These are phyloP conservation scores for Actinostola sp. DNA, from an alignment of 92 coral and sea anemone species.

Conservation along the genomic window DNA sequence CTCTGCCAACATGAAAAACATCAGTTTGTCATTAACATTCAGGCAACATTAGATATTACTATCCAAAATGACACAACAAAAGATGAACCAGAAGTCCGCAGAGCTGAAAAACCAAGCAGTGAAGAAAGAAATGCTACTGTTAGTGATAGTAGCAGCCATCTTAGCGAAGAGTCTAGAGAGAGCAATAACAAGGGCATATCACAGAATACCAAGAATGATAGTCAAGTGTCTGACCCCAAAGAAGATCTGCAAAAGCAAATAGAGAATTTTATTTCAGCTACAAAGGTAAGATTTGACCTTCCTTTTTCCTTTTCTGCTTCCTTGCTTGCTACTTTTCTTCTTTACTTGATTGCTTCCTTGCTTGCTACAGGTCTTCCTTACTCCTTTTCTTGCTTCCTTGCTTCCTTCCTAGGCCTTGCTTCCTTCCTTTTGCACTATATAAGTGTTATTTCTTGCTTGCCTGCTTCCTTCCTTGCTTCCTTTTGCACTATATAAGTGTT, in stretches of 20 bases:
- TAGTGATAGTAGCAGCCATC: constrained; percentile 7
- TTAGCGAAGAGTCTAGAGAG: constrained; percentile 31
- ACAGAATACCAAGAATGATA: constrained; percentile 35
- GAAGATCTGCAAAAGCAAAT: constrained; percentile 75
- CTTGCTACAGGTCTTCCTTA: too few relatives aligned
- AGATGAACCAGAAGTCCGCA: constrained; percentile 2
- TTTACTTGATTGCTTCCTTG: too few relatives aligned
- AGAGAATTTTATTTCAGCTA: constrained; percentile 72
- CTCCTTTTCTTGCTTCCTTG: neutral
- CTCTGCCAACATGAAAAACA: too few relatives aligned
- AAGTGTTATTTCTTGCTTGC: too few relatives aligned
- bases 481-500: too few relatives aligned
- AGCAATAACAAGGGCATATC: constrained; percentile 29
- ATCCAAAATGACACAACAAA: neutral
- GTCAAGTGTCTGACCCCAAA: constrained; percentile 62
- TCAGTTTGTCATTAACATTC: too few relatives aligned
- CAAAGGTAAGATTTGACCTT: constrained; percentile 46
- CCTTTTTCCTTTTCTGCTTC: neutral
- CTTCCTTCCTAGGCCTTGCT: neutral
- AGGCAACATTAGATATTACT: constrained; percentile 2
- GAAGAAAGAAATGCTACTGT: constrained; percentile 1
- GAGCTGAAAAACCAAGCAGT: constrained; percentile 2
- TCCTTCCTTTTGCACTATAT: too few relatives aligned
- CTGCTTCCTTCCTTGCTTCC: too few relatives aligned
- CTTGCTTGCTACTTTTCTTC: neutral